Evolutionary conservation across 1,140 invertebrate species (phyloP).

Genomic region (Chironomus striatipennis): DNA sequence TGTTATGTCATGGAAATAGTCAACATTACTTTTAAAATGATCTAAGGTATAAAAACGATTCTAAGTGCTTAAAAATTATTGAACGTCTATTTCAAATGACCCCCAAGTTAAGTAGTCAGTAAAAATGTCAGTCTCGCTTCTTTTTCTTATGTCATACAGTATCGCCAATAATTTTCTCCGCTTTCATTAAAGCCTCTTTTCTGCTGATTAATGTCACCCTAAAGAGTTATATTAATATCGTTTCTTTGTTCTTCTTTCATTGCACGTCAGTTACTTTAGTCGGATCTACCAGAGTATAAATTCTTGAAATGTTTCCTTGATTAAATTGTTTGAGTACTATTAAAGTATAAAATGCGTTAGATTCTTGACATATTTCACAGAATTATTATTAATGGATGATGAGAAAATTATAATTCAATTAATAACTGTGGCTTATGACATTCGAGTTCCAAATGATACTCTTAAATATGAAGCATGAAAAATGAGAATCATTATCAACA

Average conservation of each 20-base stretch:
- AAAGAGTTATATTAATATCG: neutral
- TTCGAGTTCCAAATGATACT: neutral
- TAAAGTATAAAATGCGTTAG: neutral
- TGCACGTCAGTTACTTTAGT: neutral
- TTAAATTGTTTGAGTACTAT: neutral
- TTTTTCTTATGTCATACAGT: neutral
- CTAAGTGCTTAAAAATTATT: no score
- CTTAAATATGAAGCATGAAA: neutral
- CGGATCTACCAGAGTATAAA: neutral
- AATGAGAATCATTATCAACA: neutral
- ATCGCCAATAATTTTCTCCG: neutral
- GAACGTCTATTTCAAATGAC: no score
- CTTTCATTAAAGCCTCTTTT: slow-evolving; percentile 5
- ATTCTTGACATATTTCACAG: neutral
- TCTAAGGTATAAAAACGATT: no score
- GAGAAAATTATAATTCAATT: neutral
- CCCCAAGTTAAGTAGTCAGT: no score
- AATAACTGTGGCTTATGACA: neutral
- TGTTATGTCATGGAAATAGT: no score
- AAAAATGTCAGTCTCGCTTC: neutral
- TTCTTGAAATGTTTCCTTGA: neutral
- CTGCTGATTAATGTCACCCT: neutral
- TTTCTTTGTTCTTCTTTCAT: no score
- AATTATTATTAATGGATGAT: neutral
- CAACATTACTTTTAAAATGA: no score